phyloP scores from a whole-genome alignment of 1,140 invertebrate species.

The Tetragonula clypearis region DNA sequence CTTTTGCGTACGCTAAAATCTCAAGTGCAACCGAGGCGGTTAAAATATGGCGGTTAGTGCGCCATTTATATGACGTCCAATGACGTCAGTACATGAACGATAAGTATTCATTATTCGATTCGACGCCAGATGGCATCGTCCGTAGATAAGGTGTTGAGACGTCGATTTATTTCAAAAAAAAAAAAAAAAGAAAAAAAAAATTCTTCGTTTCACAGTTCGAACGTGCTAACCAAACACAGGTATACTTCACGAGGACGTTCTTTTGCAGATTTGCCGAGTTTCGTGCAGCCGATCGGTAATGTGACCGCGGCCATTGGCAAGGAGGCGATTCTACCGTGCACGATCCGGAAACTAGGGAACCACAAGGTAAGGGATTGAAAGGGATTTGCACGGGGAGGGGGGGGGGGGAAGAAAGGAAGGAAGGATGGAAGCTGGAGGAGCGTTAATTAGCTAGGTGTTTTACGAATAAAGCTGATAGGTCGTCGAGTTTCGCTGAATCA shows the following conservation, averaged over 20 bases:
- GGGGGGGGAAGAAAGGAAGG: background rate
- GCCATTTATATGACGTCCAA: no score
- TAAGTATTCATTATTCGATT: no score
- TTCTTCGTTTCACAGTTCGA: no score
- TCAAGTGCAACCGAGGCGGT: no score
- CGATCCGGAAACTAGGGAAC: conserved; percentile 90
- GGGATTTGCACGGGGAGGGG: conserved; percentile 27
- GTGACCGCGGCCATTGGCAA: conserved; percentile 91
- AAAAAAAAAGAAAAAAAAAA: background rate
- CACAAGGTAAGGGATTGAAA: conserved; percentile 87
- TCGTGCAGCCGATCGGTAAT: conserved; percentile 90
- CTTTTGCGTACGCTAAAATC: no score
- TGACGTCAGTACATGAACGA: no score
- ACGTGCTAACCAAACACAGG: no score
- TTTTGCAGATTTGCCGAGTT: conserved; percentile 85
- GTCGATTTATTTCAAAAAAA: background rate
- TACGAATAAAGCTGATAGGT: no score
- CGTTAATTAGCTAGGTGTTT: conserved; percentile 53
- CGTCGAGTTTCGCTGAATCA: no score
- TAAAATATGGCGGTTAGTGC: no score
- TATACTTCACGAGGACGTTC: background rate
- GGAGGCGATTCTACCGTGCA: conserved; percentile 91
- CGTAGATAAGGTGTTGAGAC: no score
- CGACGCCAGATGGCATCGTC: no score
- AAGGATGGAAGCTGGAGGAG: conserved; percentile 1